Base-by-base conservation (phyloP, 1,140 invertebrate species). In the Metaphire vulgaris region DNA sequence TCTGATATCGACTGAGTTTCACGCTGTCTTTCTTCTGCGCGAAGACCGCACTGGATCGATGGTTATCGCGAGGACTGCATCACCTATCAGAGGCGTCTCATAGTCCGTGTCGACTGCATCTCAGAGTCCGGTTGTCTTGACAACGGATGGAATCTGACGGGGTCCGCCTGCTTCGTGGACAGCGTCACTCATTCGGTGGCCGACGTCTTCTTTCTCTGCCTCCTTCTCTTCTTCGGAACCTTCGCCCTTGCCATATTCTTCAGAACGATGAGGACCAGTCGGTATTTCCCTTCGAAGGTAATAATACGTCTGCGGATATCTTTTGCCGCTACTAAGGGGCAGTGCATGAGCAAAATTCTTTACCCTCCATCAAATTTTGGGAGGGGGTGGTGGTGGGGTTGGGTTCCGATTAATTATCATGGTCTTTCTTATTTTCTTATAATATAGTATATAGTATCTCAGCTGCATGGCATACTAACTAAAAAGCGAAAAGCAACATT, bases 151-250 rank as follows among this genome's bases (percentile, higher is more conserved):
- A 33, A 66, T 14, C 26, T 78, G 28, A 71, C 30, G 1, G 80
- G 81, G 1, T 66, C 72, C 2, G 77, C 76, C 21, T 82, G 82
- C 76, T 34, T 69, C 74, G 33, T 56, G 31, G 41, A 75, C 14
- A 29, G 29, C 26, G 75, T 78, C 14, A 69, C 67, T 12, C 64
- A 71, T 16, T 70, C 77, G 74, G 77, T 81, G 16, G 80, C 82
- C 56, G 74, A 83, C 77, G 78, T 86, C 66, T 87, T 85, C 78
- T 80, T 86, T 6, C 83, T 87, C 78, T 86, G 83, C 12, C 26
- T 86, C 56, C 76, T 87, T 30, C 76, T 87, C 1, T 87, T 87
- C 74, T 65, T 83, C 41, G 79, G 81, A 28, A 85, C 86, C 15
- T 87, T 86, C 74, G 74, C 79, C 21, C 75, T 87, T 14, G 82